Conservation (phyloP, 2,113 vertebrate species). For the Xyliphius kryptos region DNA sequence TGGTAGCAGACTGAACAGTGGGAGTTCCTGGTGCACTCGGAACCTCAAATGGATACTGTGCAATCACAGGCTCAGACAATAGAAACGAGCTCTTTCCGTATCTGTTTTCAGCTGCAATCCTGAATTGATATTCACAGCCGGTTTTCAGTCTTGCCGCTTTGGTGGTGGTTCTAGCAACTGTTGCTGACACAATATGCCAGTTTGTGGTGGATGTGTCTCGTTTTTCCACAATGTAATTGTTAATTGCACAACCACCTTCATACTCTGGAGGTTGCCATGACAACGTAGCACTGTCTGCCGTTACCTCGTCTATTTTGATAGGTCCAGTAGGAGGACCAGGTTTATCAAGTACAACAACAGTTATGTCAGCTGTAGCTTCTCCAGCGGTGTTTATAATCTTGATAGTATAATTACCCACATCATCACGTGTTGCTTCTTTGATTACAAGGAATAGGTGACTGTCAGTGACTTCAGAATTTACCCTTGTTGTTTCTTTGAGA, state of each 20-base stretch:
- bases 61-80: conserved; percentile 78
- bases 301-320: conserved; percentile 91
- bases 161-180: conserved; percentile 91
- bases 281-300: conserved; percentile 80
- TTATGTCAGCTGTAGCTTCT: conserved; percentile 80
- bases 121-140: conserved; percentile 92
- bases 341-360: conserved; percentile 87
- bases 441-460: conserved; percentile 77
- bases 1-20: conserved; percentile 72
- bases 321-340: conserved; percentile 93
- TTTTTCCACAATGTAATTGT: conserved; percentile 95
- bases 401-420: conserved; percentile 83
- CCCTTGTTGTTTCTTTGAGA: conserved; percentile 90
- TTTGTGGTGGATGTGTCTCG: conserved; percentile 96
- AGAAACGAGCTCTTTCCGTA: conserved; percentile 91
- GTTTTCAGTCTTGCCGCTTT: conserved; percentile 90
- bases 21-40: conserved; percentile 84
- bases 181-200: conserved; percentile 96
- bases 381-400: conserved; percentile 82
- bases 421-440: conserved; percentile 89
- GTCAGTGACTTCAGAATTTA: conserved; percentile 82
- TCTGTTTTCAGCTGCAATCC: conserved; percentile 93
- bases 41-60: conserved; percentile 93
- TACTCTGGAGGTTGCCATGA: conserved; percentile 90
- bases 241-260: conserved; percentile 88